Base-by-base conservation (phyloP, 2,113 vertebrate genomes). In the Oreochromis aureus region DNA sequence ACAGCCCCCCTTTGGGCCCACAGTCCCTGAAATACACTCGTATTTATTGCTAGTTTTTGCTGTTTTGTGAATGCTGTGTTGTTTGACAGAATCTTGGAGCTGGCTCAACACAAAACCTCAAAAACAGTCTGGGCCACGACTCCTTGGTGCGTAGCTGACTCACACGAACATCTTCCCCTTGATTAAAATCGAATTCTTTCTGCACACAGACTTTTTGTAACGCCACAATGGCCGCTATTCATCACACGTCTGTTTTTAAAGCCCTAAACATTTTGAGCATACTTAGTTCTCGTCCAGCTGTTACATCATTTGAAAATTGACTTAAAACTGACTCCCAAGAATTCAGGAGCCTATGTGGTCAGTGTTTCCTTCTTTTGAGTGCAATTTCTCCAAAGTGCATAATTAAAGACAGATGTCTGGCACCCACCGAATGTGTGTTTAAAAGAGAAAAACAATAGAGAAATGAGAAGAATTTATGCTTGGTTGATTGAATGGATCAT, bases 51-150 rank as follows among this genome's bases (percentile, higher is more conserved):
- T 63, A 61, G n/a, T 92, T 80, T 87, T 30, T 81, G 76, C 46
- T 69, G 51, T 86, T 44, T 82, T 51, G 81, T 83, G 56, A 46
- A 19, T 55, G 11, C 51, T 79, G 2, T 86, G 58, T 80, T 32
- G 56, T 80, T 58, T 59, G 51, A 54, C 87, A 96, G 96, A 82
- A 95, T 96, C 63, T 27, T 94, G 89, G 94, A 95, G 61, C 92
- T 96, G 48, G 93, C 96, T 8, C 93, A 81, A 24, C 95, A 94
- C 81, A 96, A 95, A 93, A 91, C 88, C 83, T 94, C 94, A 61
- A 95, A 94, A 89, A 86, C 88, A 0, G 48, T 94, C 19, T 96
- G 94, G 94, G 91, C 88, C 16, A 96, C 95, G 12, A 93, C 89
- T 82, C 95, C 95, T 30, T 92, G 93, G 95, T 96, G 87, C 94